Percentiles rank a stretch among this genome's conserved stretches.
Evolutionary conservation across 2,797 vertebrate genomes (phyloP).

Genomic region (Linurgus olivaceus): DNA sequence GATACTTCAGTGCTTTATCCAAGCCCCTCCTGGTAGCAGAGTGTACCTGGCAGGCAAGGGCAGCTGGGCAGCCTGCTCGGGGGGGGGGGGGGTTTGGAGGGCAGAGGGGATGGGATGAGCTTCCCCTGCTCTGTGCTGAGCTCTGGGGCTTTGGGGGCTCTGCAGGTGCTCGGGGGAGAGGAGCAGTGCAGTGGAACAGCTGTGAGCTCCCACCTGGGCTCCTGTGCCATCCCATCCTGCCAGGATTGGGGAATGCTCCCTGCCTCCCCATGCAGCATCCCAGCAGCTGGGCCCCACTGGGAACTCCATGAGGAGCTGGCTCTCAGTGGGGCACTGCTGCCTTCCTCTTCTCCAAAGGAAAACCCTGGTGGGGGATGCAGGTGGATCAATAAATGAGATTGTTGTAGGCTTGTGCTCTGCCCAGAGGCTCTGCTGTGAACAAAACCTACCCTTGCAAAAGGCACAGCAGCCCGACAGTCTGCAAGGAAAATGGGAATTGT

Average conservation of each 20-base stretch:
- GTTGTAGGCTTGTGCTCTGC: neutral
- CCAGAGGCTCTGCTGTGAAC: neutral
- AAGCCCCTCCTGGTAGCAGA: neutral
- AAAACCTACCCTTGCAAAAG: neutral
- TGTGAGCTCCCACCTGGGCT: neutral
- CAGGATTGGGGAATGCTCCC: neutral
- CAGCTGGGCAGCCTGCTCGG: neutral
- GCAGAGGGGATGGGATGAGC: neutral
- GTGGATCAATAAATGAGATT: neutral
- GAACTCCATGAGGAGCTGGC: neutral
- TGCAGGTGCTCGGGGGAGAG: neutral
- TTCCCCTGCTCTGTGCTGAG: neutral
- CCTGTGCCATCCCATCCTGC: neutral
- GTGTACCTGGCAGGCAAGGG: neutral
- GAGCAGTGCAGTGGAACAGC: neutral
- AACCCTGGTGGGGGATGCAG: neutral
- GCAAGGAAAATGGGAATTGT: neutral
- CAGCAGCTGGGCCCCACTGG: neutral
- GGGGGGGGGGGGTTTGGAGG: neutral
- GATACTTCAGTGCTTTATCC: constrained; percentile 2
- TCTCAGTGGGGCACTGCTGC: neutral
- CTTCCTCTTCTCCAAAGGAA: neutral
- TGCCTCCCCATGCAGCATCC: neutral
- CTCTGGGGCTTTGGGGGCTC: neutral
- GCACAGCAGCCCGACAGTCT: neutral